Percentiles rank a stretch among this genome's conserved stretches.
phyloP scores from a whole-genome alignment of 2,797 vertebrate genomes.

The Dendrocincla fuliginosa region DNA sequence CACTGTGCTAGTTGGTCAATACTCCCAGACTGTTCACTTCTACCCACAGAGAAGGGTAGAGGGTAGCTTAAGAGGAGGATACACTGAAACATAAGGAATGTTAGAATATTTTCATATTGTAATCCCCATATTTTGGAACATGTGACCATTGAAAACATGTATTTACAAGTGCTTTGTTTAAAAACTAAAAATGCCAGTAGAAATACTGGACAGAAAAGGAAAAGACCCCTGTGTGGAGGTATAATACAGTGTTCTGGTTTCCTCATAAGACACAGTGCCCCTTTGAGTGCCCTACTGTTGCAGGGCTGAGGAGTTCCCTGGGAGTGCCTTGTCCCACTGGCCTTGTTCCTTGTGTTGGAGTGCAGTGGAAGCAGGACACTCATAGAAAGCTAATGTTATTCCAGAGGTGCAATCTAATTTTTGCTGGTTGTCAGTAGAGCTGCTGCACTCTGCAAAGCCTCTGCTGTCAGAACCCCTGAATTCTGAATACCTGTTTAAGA shows the following conservation, averaged over 20 bases:
- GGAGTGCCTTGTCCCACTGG: neutral
- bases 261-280: neutral
- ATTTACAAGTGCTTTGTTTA: neutral
- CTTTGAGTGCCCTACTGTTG: neutral
- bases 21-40: neutral
- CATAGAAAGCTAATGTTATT: neutral
- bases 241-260: neutral
- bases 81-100: neutral
- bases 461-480: neutral
- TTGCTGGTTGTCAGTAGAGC: neutral
- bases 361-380: neutral
- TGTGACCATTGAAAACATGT: neutral
- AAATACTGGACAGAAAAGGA: neutral
- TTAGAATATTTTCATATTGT: neutral
- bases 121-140: neutral
- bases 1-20: neutral
- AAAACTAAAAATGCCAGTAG: neutral
- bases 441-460: neutral
- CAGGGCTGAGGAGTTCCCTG: neutral
- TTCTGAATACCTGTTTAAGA: constrained; percentile 28
- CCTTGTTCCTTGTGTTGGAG: neutral
- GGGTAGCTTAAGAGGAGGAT: neutral
- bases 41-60: neutral
- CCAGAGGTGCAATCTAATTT: constrained; percentile 17
- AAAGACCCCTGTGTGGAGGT: neutral